Evolutionary conservation across 2,797 vertebrate genomes (phyloP).

Genomic region (Sebastes iracundus): DNA sequence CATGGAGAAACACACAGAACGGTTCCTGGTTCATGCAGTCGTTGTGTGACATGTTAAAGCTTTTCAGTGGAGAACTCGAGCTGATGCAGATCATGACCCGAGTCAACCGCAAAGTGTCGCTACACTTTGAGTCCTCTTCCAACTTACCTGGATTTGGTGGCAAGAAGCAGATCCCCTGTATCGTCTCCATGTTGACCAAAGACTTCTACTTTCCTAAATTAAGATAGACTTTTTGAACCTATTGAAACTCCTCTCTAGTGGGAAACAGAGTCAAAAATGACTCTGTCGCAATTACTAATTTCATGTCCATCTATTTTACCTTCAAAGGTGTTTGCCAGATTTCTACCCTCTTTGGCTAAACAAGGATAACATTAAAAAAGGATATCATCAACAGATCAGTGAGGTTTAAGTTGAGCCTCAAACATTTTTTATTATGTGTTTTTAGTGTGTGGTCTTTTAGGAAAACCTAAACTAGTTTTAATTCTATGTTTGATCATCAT

Average conservation of each 20-base stretch:
- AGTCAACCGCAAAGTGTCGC: constrained; percentile 90
- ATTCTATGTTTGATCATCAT: not conserved
- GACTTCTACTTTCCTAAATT: constrained; percentile 86
- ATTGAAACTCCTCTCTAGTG: too few relatives aligned
- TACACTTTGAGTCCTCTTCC: constrained; percentile 86
- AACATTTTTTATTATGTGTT: not conserved
- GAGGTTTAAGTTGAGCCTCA: not conserved
- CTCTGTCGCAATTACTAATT: not conserved
- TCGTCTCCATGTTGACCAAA: constrained; percentile 95
- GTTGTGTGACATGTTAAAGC: constrained; percentile 83
- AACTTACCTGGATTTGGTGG: constrained; percentile 69
- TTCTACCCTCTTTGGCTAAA: not conserved
- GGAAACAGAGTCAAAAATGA: not conserved
- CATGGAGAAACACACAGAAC: constrained; percentile 88
- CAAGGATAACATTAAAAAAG: not conserved
- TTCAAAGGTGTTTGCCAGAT: not conserved
- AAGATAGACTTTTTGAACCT: not conserved
- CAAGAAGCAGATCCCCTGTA: constrained; percentile 93
- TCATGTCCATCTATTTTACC: not conserved
- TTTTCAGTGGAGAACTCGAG: constrained; percentile 80
- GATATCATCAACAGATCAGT: not conserved
- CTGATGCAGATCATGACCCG: constrained; percentile 92
- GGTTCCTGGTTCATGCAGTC: constrained; percentile 96
- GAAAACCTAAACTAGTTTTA: not conserved
- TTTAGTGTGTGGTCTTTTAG: not conserved